Base-by-base conservation (phyloP, 2,797 vertebrate species). In the Pempheris klunzingeri region DNA sequence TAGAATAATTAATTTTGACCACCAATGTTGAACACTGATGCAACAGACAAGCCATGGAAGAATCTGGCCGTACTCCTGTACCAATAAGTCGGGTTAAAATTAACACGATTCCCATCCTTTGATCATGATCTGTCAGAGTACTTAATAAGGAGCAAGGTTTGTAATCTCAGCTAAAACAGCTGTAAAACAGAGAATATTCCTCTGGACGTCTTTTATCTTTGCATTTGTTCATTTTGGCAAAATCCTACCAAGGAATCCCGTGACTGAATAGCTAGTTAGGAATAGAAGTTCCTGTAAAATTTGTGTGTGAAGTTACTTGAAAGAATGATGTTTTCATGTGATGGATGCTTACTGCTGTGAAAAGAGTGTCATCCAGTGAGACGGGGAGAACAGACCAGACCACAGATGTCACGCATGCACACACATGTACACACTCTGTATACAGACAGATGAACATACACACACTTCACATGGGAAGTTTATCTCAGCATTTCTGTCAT, bases 401-500 rank as follows among this genome's bases (percentile, higher is more conserved):
- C 24, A 32, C 55, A 55, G 11, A 6, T 22, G 10, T 61, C 20
- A 66, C 49, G 36, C 71, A 71, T 28, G 32, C 28, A 18, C 53
- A 68, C 57, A 68, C 64, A 63, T 32, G 61, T n/a, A 53, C 38
- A 59, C 53, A 52, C 15, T 13, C 39, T 34, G 9, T 20, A 12
- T 15, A 12, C 28, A 46, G 28, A 62, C 22, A 50, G 54, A 53
- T 36, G 13, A 24, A 38, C n/a, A 13, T 3, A 14, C 24, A 4
- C 22, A 49, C 58, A 54, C 26, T 46, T 64, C 22, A 69, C 38
- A n/a, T 41, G 36, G 28, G 22, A 70, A 34, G 32, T 41, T 43
- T n/a, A 12, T 49, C 30, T 87, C 80, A 80, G 71, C 63, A 41
- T 59, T 84, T 62, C 64, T 80, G 64, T 81, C 63, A 47, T 54